Percentiles rank a stretch among this genome's conserved stretches.
These are phyloP conservation scores for Tadarida brasiliensis DNA, from an alignment of 2,797 vertebrate species.

Conservation along the genomic window DNA sequence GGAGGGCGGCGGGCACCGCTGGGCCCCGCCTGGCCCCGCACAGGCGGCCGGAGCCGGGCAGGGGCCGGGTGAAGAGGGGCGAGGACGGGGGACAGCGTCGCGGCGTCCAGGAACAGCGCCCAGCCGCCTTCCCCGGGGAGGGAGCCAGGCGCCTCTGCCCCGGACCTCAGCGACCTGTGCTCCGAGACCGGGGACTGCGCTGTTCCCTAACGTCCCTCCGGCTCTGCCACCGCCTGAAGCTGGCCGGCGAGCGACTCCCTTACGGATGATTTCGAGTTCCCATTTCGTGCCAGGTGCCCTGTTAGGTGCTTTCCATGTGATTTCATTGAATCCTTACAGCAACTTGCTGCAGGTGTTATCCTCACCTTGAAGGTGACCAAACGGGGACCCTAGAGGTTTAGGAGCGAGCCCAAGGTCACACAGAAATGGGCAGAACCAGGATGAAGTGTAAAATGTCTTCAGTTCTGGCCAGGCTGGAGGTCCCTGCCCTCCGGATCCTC, in stretches of 20 bases:
- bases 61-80: rapidly evolving
- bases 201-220: rapidly evolving
- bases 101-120: neutral
- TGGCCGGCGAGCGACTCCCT: neutral
- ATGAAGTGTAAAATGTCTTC: constrained; percentile 63
- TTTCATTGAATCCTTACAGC: neutral
- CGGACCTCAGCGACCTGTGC: neutral
- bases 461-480: neutral
- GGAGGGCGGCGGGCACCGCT: neutral
- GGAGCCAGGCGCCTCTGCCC: neutral
- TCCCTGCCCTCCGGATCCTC: neutral
- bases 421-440: neutral
- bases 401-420: constrained; percentile 73
- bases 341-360: neutral
- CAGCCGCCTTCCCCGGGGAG: neutral
- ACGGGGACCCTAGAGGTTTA: neutral
- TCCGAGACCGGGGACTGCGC: neutral
- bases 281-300: neutral
- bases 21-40: rapidly evolving
- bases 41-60: rapidly evolving
- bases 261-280: neutral
- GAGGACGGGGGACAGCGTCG: neutral
- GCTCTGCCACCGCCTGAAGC: neutral
- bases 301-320: neutral
- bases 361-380: neutral